Conservation (phyloP, 2,113 vertebrate species). For the Rhynchomys soricoides region DNA sequence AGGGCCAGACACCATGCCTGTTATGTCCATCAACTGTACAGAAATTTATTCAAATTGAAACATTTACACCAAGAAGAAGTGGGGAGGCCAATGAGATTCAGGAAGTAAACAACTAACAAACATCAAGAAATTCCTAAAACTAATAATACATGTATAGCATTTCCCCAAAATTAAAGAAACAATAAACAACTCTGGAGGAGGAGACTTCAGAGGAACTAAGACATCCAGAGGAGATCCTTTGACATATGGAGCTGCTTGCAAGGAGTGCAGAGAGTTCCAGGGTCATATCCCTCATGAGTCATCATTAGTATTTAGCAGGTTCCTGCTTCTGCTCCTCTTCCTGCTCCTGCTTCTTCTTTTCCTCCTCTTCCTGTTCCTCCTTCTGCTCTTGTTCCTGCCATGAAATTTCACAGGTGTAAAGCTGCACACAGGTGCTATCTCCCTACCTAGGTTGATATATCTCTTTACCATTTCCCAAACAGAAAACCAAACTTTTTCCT, state of each 20-base stretch:
- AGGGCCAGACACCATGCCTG: rapidly evolving
- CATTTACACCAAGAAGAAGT: neutral
- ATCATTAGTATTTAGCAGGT: neutral
- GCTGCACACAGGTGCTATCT: rapidly evolving
- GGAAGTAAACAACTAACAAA: neutral
- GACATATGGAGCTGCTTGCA: neutral
- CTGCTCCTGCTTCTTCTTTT: neutral
- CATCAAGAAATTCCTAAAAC: neutral
- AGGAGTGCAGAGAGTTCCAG: neutral
- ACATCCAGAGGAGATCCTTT: no score
- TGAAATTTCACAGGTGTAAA: neutral
- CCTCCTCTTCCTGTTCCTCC: neutral
- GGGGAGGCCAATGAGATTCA: neutral
- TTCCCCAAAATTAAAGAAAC: neutral
- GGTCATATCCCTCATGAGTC: neutral
- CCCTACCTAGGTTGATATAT: neutral
- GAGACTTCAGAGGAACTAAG: neutral
- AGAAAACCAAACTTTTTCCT: neutral
- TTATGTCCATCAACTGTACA: neutral
- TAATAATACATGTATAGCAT: neutral
- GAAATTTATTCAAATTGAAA: neutral
- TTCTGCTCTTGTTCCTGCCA: no score
- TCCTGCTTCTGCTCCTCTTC: neutral
- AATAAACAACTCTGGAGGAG: neutral
- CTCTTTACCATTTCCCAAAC: neutral